Base-by-base conservation (phyloP, 2,797 vertebrate genomes). In the Hypotaenidia okinawae region DNA sequence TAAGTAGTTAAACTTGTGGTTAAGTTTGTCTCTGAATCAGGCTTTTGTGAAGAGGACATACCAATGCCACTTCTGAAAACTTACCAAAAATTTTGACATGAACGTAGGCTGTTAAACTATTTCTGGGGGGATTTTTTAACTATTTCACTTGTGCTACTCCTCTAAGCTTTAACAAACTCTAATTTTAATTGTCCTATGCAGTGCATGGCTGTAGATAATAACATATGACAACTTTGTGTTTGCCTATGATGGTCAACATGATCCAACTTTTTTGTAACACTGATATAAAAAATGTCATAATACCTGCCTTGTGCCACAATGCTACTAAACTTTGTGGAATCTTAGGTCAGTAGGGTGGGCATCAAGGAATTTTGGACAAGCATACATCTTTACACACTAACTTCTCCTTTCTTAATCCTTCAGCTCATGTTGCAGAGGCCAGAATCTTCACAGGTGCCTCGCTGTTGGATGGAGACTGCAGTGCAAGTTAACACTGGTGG, bases 171-270 rank as follows among this genome's bases (percentile, higher is more conserved):
- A 81, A 90, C 68, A 81, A 94, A 83, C 25, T 92, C 6, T 70
- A 35, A 67, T 83, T 82, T 73, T 89, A 92, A 77, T 68, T 95
- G 57, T 84, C 49, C 68, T 86, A 16, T 90, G 92, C 47, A 82
- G 74, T 64, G 70, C 83, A 84, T 92, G 87, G 85, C 83, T 90
- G 58, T 88, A 93, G 66, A 80, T 62, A 92, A 64, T 35, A 83
- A 16, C 52, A 30, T 73, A 9, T 47, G 64, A 45, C 39, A 91
- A 90, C 72, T 57, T 87, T 85, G 15, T 54, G 7, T 75, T 85
- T 85, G 23, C 39, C 39, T 23, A 0, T 47, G n/a, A 21, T 64
- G 63, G 45, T n/a, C 0, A 2, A 16, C 57, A 33, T 18, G 24
- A 61, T 79, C 92, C 58, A 82, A 30, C 5, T 27, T 4, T 67